phyloP scores from a whole-genome alignment of 1,140 invertebrate species.

The Microplitis demolitor region DNA sequence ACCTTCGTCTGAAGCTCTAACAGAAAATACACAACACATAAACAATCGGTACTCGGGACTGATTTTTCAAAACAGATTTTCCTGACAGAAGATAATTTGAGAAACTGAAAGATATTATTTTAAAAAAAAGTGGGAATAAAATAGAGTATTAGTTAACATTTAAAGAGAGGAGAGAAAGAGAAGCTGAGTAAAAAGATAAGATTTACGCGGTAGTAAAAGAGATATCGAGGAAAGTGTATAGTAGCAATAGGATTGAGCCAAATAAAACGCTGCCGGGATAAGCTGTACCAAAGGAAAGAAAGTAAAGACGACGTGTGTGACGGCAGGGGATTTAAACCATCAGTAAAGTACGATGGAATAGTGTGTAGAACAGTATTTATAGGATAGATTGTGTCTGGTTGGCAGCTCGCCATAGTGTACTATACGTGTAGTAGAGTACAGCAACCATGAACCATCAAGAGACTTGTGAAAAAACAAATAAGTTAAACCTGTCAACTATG shows the following conservation, averaged over 20 bases:
- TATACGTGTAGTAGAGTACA: neutral
- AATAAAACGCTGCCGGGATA: constrained; percentile 34
- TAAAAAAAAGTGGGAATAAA: no score
- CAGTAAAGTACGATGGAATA: constrained; percentile 34
- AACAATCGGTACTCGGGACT: no score
- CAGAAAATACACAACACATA: no score
- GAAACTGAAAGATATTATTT: no score
- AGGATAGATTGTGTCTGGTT: constrained; percentile 56
- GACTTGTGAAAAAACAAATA: constrained; percentile 5
- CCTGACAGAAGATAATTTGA: no score
- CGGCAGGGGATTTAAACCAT: constrained; percentile 18
- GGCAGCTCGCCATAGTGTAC: constrained; percentile 43
- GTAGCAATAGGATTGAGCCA: constrained; percentile 13
- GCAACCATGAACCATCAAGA: constrained; percentile 32
- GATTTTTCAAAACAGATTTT: no score
- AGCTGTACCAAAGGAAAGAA: constrained; percentile 12
- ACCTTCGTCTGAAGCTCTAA: no score
- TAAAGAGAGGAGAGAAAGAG: neutral
- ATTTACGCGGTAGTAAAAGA: neutral
- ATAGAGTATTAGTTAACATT: neutral
- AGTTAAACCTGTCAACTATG: constrained; percentile 5
- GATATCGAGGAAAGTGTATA: neutral
- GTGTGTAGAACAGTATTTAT: constrained; percentile 49
- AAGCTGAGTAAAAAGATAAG: neutral
- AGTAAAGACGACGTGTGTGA: constrained; percentile 30